Evolutionary conservation across 2,797 vertebrate species (phyloP), one percentile per base, ranked within the genome.

Genomic region (Acridotheres tristis): DNA sequence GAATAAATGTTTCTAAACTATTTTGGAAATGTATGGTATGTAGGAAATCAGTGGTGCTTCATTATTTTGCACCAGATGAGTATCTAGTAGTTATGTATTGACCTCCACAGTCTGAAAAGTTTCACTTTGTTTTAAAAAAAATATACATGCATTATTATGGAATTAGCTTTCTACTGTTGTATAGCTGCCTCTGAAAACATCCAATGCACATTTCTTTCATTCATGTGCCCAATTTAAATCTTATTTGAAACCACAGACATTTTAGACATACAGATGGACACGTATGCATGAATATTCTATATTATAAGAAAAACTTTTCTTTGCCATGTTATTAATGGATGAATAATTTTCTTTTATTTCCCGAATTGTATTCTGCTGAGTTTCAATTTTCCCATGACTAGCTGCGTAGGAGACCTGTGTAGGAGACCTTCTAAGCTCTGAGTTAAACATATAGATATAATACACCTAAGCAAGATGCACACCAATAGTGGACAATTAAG

Each of bases 401-500:
- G 5, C 30, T 34, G 13, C n/a, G 38, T 6, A 38, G 45, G 54
- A 59, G 13, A 19, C 15, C 8, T 25, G 7, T 47, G 27, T 3
- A 53, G 13, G 10, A 83, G 19, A 58, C 10, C 3, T 74, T 17
- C 4, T 58, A 55, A 59, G 9, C 26, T 88, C 36, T 25, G 23
- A 59, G 27, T 85, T 73, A 68, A 78, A 57, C 13, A 42, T 5
- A 11, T 40, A 59, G 80, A 53, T 17, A 13, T 40, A 77, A 45
- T 42, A 50, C 10, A 27, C 1, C 8, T 54, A 40, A 76, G 20
- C 30, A 47, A 89, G 30, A 62, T 23, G 9, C 16, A 75, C 27
- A 68, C 2, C 3, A 48, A 16, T 16, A 34, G 2, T 7, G 1
- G 14, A 3, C 1, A 3, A 29, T 19, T 62, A 75, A 59, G 6